phyloP scores from a whole-genome alignment of 2,888 invertebrate genomes.

The Acrocyrtus sp. region DNA sequence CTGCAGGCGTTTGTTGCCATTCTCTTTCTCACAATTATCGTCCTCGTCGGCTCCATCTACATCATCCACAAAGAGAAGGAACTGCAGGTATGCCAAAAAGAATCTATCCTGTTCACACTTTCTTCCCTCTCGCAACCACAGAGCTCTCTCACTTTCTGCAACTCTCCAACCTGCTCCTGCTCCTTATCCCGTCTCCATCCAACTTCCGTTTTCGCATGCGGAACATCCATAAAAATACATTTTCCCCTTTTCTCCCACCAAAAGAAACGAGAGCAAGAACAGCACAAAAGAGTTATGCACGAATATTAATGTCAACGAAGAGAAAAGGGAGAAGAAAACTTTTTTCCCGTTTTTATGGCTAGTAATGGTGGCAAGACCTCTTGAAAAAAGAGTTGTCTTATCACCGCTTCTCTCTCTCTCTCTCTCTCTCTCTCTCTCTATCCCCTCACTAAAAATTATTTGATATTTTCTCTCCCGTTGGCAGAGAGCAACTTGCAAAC shows the following conservation, averaged over 20 bases:
- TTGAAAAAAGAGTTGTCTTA: slow-evolving; percentile 32
- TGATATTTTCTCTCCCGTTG: background rate
- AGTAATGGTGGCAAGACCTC: slow-evolving; percentile 26
- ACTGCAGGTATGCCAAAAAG: slow-evolving; percentile 71
- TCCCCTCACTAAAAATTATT: too few relatives aligned
- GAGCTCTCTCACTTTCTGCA: background rate
- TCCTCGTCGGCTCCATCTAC: slow-evolving; percentile 85
- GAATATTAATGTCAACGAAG: slow-evolving; percentile 45
- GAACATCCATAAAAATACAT: background rate
- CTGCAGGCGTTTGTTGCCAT: slow-evolving; percentile 70
- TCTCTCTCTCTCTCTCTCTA: too few relatives aligned
- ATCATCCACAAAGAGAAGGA: slow-evolving; percentile 85
- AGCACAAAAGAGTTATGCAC: slow-evolving; percentile 38
- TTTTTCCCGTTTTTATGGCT: background rate
- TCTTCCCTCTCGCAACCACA: slow-evolving; percentile 15
- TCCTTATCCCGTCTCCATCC: background rate
- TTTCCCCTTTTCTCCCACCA: too few relatives aligned
- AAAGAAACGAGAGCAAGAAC: background rate
- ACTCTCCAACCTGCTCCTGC: background rate
- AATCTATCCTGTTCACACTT: too few relatives aligned
- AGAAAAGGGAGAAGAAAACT: slow-evolving; percentile 5
- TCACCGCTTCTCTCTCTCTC: slow-evolving; percentile 7
- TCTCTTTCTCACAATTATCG: slow-evolving; percentile 82
- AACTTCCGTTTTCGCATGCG: background rate
- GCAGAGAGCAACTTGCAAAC: background rate